Evolutionary conservation across 2,113 vertebrate genomes (phyloP), one percentile per base, ranked within the genome.

Genomic region (Castor canadensis): DNA sequence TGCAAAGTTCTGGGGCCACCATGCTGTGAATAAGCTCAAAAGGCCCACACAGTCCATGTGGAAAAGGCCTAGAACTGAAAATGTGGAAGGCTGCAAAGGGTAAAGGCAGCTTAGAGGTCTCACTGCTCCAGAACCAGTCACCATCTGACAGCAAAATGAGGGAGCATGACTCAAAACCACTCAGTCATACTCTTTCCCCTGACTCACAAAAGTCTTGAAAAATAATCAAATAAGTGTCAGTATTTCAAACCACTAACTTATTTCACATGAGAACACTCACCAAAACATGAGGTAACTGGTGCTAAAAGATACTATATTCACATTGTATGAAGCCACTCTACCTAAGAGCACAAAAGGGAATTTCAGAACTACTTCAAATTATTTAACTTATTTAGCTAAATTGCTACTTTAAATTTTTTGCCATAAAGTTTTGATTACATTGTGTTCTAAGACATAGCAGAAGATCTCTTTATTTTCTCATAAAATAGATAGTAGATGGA

Each of bases 371-470:
- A 52, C 11, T 30, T 30, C 35, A 56, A 64, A 52, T 77, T 40
- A 66, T 58, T 79, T 64, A 79, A 88, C 79, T 95, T 79, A 35
- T 24, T 32, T 45, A 93, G 56, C 38, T 79, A 60, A 90, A 79
- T 1, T 67, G 32, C 32, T 7, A 67, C 49, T 84, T 75, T 24
- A 94, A 66, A 72, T 60, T 2, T 52, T 81, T 82, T 76, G 22
- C 16, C 22, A 69, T 54, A 5, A 80, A 81, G 9, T 87, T 90
- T 85, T 71, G 13, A 13, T 58, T 8, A 45, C 40, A 77, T 30
- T 87, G 20, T 17, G 40, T 60, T 89, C 22, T 28, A 17, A 26
- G 13, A 40, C 75, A 45, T 58, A 47, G 62, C 19, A 71, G 49
- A 89, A 75, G 3, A 7, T 43, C 64, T 32, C 2, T 82, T 95